Percentiles rank a stretch among this genome's conserved stretches.
Conservation (phyloP, 2,113 vertebrate genomes). For the Proteles cristata region DNA sequence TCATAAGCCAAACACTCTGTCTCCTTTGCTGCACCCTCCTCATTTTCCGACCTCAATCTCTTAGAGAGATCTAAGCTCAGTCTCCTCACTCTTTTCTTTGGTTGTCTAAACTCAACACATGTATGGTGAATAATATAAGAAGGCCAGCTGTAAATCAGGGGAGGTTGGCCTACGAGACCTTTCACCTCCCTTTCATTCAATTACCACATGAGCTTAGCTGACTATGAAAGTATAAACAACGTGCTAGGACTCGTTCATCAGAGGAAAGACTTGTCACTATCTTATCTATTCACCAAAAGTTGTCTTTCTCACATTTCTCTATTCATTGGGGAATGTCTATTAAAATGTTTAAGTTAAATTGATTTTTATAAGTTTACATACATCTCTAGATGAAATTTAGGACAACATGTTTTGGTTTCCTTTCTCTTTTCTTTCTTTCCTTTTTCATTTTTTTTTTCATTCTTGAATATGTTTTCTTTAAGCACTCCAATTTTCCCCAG, state of each 20-base stretch:
- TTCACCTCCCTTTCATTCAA: neutral
- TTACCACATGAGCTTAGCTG: conserved; percentile 7
- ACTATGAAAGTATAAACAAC: neutral
- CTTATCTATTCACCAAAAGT: conserved; percentile 37
- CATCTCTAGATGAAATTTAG: neutral
- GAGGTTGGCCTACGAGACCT: neutral
- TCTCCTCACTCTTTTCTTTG: neutral
- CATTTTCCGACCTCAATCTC: neutral
- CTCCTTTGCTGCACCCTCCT: neutral
- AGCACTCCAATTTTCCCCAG: neutral
- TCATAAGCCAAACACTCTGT: neutral
- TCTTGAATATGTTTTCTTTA: neutral
- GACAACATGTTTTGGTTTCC: neutral
- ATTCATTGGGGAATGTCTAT: neutral
- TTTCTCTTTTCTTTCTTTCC: neutral
- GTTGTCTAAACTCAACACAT: neutral
- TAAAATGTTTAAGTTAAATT: neutral
- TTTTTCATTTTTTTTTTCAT: neutral
- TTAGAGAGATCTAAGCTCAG: neutral
- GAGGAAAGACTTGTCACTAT: neutral
- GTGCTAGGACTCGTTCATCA: conserved; percentile 21
- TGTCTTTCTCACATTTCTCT: neutral
- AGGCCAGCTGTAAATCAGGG: neutral
- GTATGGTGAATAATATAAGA: conserved; percentile 15
- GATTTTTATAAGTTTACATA: neutral